phyloP scores from a whole-genome alignment of 2,113 vertebrate genomes.

The Muntiacus reevesi region DNA sequence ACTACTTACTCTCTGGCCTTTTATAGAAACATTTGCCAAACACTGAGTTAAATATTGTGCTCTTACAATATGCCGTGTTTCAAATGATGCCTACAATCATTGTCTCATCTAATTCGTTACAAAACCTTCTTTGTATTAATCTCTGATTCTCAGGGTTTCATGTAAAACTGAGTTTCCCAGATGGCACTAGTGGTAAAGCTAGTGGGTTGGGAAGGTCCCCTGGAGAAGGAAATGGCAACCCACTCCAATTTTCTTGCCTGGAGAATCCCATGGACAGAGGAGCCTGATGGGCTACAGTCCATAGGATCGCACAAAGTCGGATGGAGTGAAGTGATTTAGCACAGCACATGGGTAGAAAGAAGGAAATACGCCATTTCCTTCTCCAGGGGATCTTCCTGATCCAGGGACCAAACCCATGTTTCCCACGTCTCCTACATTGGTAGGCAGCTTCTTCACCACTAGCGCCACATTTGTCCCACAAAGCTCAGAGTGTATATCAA shows the following conservation, averaged over 20 bases:
- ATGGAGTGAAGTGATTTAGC: too few relatives aligned
- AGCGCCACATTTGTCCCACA: background rate
- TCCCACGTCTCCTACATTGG: accelerated
- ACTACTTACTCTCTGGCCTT: background rate
- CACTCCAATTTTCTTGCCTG: background rate
- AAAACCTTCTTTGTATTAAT: background rate
- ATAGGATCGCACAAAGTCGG: background rate
- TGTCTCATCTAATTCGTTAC: background rate
- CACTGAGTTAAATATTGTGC: background rate
- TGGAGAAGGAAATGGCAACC: background rate
- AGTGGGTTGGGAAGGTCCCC: background rate
- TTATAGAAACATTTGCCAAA: background rate
- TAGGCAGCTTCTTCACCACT: background rate
- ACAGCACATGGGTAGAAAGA: too few relatives aligned
- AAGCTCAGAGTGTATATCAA: constrained; percentile 2
- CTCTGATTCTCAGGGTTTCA: background rate
- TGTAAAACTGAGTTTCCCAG: background rate
- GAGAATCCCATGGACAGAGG: background rate
- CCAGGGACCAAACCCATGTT: accelerated
- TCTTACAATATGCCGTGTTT: background rate
- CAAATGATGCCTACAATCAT: background rate
- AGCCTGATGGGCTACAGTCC: background rate
- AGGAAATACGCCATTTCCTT: background rate
- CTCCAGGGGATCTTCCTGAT: background rate
- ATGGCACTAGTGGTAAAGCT: background rate